Base-by-base conservation (phyloP, 2,113 vertebrate species). In the Mugil cephalus region DNA sequence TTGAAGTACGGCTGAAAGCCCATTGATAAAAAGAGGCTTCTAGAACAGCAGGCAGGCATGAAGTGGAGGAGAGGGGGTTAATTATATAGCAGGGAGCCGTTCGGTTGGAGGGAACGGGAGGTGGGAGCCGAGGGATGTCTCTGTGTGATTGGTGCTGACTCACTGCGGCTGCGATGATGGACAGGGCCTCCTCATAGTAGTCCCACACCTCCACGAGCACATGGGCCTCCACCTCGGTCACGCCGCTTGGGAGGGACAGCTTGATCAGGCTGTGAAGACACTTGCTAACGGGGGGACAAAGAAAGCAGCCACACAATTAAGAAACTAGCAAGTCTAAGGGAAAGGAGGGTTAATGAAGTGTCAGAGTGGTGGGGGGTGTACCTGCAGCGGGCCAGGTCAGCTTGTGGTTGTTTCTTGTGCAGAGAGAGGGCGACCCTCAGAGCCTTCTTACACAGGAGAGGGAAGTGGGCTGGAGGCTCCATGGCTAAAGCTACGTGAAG, bases 101-200 rank as follows among this genome's bases (percentile, higher is more conserved):
- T 71, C 67, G 75, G 73, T 45, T 72, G 67, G 80, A 74, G 42
- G 58, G 66, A 82, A 67, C 60, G 24, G 69, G 78, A 86, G 76
- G 83, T 75, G 64, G 81, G 72, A 83, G 80, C 74, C 64, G 43
- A 63, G 77, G 78, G 74, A 69, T 45, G 77, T 83, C 58, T 7
- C 19, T 19, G 54, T 79, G 84, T 56, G 87, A 85, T 83, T 85
- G 84, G 79, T 73, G 77, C 75, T 84, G 87, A 96, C 96, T 97
- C 92, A 98, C 97, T 61, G 87, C 89, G 53, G 76, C 84, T 81
- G 85, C 72, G 46, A 96, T 71, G 85, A 96, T 46, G 18, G 84
- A 92, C 79, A 97, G 91, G 82, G 91, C 94, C 83, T 97, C 96
- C 88, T 98, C 93, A 59, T 95, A 97, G 91, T 95, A 95, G 68